Evolutionary conservation across 37 sponge, comb jelly and placozoan genomes (phyloP).

Genomic region (Theonella swinhoei): DNA sequence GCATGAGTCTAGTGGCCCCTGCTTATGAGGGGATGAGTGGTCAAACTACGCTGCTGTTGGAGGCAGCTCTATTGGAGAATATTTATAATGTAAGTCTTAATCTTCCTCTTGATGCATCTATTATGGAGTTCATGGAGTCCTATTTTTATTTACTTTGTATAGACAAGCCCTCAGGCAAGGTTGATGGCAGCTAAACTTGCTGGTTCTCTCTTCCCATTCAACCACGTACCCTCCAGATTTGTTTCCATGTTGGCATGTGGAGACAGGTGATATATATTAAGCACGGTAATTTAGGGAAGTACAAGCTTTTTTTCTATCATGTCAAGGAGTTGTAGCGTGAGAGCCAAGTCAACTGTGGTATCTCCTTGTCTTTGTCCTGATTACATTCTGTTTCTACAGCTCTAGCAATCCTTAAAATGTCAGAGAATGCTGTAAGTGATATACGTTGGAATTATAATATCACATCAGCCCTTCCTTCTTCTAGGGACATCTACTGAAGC

Average conservation of each 20-base stretch:
- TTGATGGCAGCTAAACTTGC: slow-evolving; percentile 37
- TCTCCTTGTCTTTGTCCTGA: no score
- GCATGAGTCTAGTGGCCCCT: slow-evolving; percentile 57
- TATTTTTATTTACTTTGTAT: neutral
- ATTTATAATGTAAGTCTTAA: slow-evolving; percentile 64
- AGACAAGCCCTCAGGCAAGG: slow-evolving; percentile 36
- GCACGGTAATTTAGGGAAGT: no score
- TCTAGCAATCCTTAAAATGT: slow-evolving; percentile 63
- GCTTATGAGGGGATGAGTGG: slow-evolving; percentile 57
- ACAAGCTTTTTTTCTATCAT: no score
- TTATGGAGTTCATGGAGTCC: neutral
- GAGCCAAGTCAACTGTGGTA: no score
- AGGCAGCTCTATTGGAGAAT: slow-evolving; percentile 66
- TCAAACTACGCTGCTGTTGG: slow-evolving; percentile 39
- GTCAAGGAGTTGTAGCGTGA: no score
- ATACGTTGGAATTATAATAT: neutral
- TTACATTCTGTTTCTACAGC: slow-evolving; percentile 8
- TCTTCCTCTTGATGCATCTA: no score
- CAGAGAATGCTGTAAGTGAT: slow-evolving; percentile 70
- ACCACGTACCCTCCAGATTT: slow-evolving; percentile 63
- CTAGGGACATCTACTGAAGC: slow-evolving; percentile 83
- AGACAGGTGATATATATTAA: slow-evolving; percentile 61
- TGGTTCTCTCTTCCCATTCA: slow-evolving; percentile 59
- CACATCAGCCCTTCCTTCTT: neutral
- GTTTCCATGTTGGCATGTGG: slow-evolving; percentile 72